Evolutionary conservation across 1,140 invertebrate species (phyloP).

Genomic region (Saccostrea cuccullata): DNA sequence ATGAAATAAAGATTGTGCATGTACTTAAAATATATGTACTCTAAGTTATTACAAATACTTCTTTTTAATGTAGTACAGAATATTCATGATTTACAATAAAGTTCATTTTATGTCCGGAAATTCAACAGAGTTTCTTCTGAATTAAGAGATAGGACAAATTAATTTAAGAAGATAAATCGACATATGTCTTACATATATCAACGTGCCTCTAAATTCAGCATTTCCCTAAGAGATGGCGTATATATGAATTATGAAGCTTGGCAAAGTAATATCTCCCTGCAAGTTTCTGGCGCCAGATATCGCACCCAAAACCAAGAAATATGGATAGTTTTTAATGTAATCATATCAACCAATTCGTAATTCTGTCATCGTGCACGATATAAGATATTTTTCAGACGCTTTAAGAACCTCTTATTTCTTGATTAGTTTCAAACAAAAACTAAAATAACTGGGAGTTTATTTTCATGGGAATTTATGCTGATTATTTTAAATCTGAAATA

Average conservation of each 20-base stretch:
- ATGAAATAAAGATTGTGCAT: no score
- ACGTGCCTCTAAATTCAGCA: neutral
- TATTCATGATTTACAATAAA: neutral
- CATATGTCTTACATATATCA: neutral
- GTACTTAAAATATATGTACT: no score
- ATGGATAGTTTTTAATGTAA: constrained; percentile 2
- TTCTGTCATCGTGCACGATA: constrained; percentile 13
- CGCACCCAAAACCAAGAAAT: constrained; percentile 2
- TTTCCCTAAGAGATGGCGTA: constrained; percentile 13
- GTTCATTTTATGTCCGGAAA: constrained; percentile 25
- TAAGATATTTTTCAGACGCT: neutral
- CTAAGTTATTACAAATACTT: no score
- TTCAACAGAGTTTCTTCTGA: neutral
- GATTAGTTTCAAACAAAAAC: neutral
- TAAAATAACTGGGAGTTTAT: neutral
- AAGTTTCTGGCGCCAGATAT: constrained; percentile 29
- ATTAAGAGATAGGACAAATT: neutral
- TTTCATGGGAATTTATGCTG: neutral
- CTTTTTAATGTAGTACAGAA: no score
- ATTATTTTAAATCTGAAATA: neutral
- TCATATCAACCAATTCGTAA: neutral
- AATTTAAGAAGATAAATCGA: neutral
- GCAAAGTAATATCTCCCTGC: constrained; percentile 3
- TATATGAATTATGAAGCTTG: constrained; percentile 14
- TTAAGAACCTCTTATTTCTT: neutral